Evolutionary conservation across 1,140 invertebrate genomes (phyloP), one percentile per base, ranked within the genome.

Genomic region (Trachymyrmex septentrionalis): DNA sequence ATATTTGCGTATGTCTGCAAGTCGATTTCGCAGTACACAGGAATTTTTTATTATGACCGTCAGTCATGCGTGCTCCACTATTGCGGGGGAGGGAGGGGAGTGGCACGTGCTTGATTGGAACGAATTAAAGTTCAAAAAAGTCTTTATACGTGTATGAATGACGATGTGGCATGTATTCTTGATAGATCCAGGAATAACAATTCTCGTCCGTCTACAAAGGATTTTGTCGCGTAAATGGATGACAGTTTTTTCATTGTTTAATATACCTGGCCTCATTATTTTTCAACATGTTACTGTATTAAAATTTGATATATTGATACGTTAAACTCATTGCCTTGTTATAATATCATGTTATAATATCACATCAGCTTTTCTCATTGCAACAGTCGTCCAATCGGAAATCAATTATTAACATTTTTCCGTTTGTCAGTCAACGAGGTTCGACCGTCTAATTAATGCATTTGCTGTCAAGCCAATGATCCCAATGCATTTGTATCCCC

Each of bases 401-500:
- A 61, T 61, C 55, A 24, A 84, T 84, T 73, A 84, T 59, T 72
- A 30, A 50, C 48, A 34, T 75, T 61, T 61, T 84, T 73, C 53
- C 38, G 6, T 63, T 75, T 84, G 55, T 63, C 69, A 75, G 57
- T 73, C 69, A 75, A 48, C 67, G 21, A 30, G 14, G n/a, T 57
- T 12, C 67, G 69, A 75, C 24, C 27, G n/a, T 61, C 80, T 84
- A 84, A 84, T 84, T 84, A 84, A 84, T 84, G 80, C 53, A 84
- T 75, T 84, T 21, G 80, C 69, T 63, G 69, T 84, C 80, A 61
- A 61, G 48, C 53, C 38, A 44, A 27, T 84, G 80, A 84, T 75
- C 80, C n/a, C 5, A 4, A 38, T n/a, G 55, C 80, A 84, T 84
- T 84, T 84, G 57, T 84, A 84, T 73, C 55, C 38, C 69, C n/a